A percentile compares a stretch with the other conserved stretches of the same genome.
These are phyloP conservation scores for Echinarachnius parma DNA, from an alignment of 53 echinoderm and acorn worm species.

Conservation along the genomic window DNA sequence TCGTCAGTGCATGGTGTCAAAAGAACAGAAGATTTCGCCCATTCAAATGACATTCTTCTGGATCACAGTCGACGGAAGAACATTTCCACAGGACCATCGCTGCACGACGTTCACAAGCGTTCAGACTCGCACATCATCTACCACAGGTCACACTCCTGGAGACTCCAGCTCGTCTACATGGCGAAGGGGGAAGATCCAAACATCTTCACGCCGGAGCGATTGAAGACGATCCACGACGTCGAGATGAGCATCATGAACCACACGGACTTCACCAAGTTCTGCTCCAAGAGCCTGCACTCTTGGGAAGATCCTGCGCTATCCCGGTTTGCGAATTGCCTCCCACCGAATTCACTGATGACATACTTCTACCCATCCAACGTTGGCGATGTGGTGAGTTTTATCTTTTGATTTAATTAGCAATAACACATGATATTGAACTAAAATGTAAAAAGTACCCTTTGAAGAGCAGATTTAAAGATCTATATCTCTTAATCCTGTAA, in stretches of 20 bases:
- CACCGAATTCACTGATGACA: slow-evolving; percentile 85
- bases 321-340: slow-evolving; percentile 53
- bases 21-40: no score
- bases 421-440: no score
- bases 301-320: slow-evolving; percentile 52
- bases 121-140: background rate
- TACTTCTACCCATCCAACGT: slow-evolving; percentile 82
- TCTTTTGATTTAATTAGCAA: background rate
- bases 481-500: no score
- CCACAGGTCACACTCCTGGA: slow-evolving; percentile 49
- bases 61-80: no score
- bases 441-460: no score
- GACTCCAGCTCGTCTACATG: slow-evolving; percentile 71
- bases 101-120: slow-evolving; percentile 11
- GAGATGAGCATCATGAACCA: slow-evolving; percentile 84
- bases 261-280: slow-evolving; percentile 64
- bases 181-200: slow-evolving; percentile 66
- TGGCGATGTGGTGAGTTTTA: slow-evolving; percentile 52
- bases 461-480: no score
- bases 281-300: slow-evolving; percentile 41
- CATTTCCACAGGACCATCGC: no score
- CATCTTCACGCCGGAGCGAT: slow-evolving; percentile 84
- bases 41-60: no score
- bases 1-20: no score
- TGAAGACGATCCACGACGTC: slow-evolving; percentile 69